Percentiles rank a stretch among this genome's conserved stretches.
These are phyloP conservation scores for Clinocottus analis DNA, from an alignment of 2,113 vertebrate genomes.

Conservation along the genomic window DNA sequence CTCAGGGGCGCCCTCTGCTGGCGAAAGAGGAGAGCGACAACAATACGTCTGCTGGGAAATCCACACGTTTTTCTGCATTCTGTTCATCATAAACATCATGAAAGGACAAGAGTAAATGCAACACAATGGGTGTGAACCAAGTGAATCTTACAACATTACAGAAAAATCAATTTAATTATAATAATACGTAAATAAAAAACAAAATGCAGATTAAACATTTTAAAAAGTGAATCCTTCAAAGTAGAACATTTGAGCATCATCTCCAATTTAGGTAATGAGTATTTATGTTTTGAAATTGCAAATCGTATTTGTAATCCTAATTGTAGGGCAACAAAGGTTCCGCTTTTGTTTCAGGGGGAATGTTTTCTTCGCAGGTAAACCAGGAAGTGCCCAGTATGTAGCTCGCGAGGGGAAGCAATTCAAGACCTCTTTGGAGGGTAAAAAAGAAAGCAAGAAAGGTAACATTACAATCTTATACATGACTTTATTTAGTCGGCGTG, in stretches of 20 bases:
- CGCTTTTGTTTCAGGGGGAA: slow-evolving; percentile 54
- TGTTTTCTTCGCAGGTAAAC: background rate
- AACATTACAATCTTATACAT: background rate
- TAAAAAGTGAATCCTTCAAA: background rate
- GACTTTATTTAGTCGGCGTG: background rate
- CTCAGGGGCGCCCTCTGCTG: slow-evolving; percentile 43
- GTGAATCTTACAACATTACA: background rate
- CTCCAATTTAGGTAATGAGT: background rate
- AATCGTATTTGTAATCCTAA: no score
- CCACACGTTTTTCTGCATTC: background rate
- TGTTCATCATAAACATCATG: background rate
- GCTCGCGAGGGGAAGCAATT: background rate
- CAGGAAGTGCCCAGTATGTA: slow-evolving; percentile 26
- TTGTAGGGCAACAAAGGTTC: background rate
- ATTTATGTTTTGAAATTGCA: background rate
- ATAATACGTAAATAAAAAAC: background rate
- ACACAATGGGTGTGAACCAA: background rate
- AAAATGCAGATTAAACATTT: background rate
- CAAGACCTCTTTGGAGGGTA: background rate
- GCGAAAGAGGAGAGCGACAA: background rate
- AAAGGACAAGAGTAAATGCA: background rate
- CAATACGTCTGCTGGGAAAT: background rate
- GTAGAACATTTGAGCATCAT: background rate
- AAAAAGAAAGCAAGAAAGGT: slow-evolving; percentile 9
- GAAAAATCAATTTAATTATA: background rate